Evolutionary conservation across 2,888 invertebrate genomes (phyloP).

Genomic region (Cacoxenus indagator): DNA sequence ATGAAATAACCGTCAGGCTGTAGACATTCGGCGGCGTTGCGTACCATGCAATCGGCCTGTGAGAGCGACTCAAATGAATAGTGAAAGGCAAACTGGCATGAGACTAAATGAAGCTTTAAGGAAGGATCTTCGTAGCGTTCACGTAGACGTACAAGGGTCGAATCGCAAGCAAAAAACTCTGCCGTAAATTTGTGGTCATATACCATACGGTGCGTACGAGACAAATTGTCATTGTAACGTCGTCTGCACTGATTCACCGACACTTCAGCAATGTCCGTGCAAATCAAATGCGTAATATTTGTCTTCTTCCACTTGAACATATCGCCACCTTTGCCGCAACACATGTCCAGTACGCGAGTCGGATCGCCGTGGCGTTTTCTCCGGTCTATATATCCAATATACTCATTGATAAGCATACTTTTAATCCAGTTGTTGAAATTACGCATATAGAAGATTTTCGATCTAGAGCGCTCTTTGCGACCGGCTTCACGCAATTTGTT

Average conservation of each 20-base stretch:
- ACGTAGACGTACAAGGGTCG: conserved; percentile 85
- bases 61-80: conserved; percentile 92
- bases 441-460: conserved; percentile 92
- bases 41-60: conserved; percentile 93
- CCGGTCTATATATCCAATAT: conserved; percentile 77
- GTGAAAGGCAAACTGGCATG: conserved; percentile 98
- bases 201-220: conserved; percentile 55
- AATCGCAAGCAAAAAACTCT: conserved; percentile 93
- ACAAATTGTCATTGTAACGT: conserved; percentile 82
- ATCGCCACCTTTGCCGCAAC: conserved; percentile 99
- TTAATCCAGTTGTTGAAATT: conserved; percentile 99
- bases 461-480: conserved; percentile 83
- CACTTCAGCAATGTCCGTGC: conserved; percentile 93
- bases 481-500: conserved; percentile 90
- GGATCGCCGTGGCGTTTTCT: conserved; percentile 77
- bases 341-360: conserved; percentile 88
- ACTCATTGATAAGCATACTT: conserved; percentile 92
- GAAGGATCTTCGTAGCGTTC: conserved; percentile 84
- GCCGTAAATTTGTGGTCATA: conserved; percentile 79
- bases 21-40: conserved; percentile 92
- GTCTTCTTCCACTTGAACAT: conserved; percentile 95
- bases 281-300: conserved; percentile 84
- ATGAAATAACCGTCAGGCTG: conserved; percentile 94
- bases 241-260: conserved; percentile 92
- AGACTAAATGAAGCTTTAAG: conserved; percentile 87